A percentile compares a stretch with the other conserved stretches of the same genome.
Evolutionary conservation across 2,113 vertebrate genomes (phyloP).

Genomic region (Urocynchramus pylzowi): DNA sequence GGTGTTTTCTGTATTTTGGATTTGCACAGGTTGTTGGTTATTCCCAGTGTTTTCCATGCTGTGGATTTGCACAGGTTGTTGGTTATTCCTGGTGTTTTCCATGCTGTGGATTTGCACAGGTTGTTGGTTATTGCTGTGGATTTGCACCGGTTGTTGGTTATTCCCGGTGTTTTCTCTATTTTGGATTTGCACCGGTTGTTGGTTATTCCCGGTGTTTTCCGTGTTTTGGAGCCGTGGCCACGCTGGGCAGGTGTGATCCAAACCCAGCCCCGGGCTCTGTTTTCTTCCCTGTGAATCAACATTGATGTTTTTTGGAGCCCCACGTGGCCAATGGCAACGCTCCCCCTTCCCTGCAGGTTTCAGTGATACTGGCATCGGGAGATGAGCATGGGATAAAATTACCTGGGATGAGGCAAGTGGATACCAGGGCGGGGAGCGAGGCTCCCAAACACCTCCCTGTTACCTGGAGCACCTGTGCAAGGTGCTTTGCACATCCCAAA

Average conservation of each 20-base stretch:
- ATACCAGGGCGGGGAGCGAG: neutral
- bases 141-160: neutral
- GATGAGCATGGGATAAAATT: neutral
- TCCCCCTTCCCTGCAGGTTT: neutral
- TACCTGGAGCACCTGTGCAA: neutral
- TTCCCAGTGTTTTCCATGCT: rapidly evolving
- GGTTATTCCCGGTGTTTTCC: neutral
- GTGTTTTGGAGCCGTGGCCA: neutral
- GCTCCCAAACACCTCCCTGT: neutral
- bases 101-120: neutral
- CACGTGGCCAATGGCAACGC: rapidly evolving
- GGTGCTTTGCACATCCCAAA: neutral
- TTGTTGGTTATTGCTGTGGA: neutral
- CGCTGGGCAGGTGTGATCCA: neutral
- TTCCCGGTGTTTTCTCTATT: rapidly evolving
- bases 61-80: neutral
- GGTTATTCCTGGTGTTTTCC: rapidly evolving
- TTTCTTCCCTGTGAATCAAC: neutral
- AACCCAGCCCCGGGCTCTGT: neutral
- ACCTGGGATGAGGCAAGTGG: neutral
- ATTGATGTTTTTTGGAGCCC: neutral
- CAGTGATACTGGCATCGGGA: neutral
- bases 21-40: neutral
- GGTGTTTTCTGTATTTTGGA: rapidly evolving
- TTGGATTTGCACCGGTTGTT: neutral